Conservation (phyloP, 2,888 invertebrate species). For the Polymixis flavicincta region DNA sequence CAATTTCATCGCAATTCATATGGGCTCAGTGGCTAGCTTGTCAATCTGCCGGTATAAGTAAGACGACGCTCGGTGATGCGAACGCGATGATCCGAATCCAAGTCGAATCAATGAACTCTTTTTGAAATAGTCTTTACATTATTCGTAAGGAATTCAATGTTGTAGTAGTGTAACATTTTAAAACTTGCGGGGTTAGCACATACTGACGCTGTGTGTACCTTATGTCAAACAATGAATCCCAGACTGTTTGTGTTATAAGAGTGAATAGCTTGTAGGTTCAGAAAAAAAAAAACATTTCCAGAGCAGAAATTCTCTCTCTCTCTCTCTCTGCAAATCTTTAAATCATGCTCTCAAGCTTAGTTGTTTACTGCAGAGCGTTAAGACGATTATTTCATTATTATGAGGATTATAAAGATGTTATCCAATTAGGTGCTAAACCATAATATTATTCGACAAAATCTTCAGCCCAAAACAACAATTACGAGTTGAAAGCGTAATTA, state of each 20-base stretch:
- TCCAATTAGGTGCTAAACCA: slow-evolving; percentile 41
- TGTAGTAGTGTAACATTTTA: too few species aligned
- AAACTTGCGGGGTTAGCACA: too few species aligned
- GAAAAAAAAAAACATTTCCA: neutral
- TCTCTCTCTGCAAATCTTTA: neutral
- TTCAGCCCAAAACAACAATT: slow-evolving; percentile 32
- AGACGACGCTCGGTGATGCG: too few species aligned
- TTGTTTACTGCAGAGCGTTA: slow-evolving; percentile 41
- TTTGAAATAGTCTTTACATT: too few species aligned
- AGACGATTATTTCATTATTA: slow-evolving; percentile 40
- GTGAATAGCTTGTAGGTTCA: neutral
- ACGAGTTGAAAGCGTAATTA: slow-evolving; percentile 26
- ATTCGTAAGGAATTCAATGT: too few species aligned
- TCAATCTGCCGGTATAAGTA: too few species aligned
- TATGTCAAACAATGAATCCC: neutral
- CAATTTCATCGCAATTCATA: too few species aligned
- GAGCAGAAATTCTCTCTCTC: slow-evolving; percentile 11
- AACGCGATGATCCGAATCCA: too few species aligned
- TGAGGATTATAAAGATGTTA: slow-evolving; percentile 42
- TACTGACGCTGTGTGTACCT: too few species aligned
- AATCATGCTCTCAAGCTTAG: slow-evolving; percentile 20
- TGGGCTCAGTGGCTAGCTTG: too few species aligned
- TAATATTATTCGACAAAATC: slow-evolving; percentile 33
- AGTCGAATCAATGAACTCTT: too few species aligned
- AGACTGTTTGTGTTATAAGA: neutral